Evolutionary conservation across 2,888 invertebrate genomes (phyloP).

Genomic region (Crepidodera aurea): DNA sequence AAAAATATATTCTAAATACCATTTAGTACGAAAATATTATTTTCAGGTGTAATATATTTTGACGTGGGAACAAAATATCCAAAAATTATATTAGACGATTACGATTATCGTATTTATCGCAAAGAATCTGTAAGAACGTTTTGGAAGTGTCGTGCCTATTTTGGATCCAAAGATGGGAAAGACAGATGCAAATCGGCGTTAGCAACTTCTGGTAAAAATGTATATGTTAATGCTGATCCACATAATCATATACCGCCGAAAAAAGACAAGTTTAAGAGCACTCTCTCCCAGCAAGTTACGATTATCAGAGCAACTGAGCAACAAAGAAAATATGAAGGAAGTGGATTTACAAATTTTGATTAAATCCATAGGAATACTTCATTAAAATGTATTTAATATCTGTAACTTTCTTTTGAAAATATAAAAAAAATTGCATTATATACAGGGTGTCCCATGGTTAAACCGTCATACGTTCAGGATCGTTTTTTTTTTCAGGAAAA

Average conservation of each 20-base stretch:
- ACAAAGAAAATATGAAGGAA: background rate
- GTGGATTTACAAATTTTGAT: background rate
- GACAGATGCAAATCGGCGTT: conserved; percentile 49
- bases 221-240: conserved; percentile 44
- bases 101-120: conserved; percentile 47
- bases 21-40: background rate
- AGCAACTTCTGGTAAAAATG: conserved; percentile 45
- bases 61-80: conserved; percentile 50
- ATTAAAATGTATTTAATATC: too few relatives aligned
- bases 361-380: too few relatives aligned
- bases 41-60: conserved; percentile 49
- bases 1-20: too few relatives aligned
- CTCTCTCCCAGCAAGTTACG: conserved; percentile 30
- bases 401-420: too few relatives aligned
- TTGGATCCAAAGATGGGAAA: conserved; percentile 40
- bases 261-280: conserved; percentile 17
- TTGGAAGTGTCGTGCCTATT: conserved; percentile 50
- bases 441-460: too few relatives aligned
- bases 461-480: too few relatives aligned
- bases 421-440: too few relatives aligned
- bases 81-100: conserved; percentile 49
- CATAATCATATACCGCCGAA: conserved; percentile 45
- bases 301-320: conserved; percentile 29
- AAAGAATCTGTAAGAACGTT: conserved; percentile 46
- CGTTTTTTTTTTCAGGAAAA: too few relatives aligned